Percentiles rank a stretch among this genome's conserved stretches.
Evolutionary conservation across 2,797 vertebrate species (phyloP).

Genomic region (Heterohyrax brucei): DNA sequence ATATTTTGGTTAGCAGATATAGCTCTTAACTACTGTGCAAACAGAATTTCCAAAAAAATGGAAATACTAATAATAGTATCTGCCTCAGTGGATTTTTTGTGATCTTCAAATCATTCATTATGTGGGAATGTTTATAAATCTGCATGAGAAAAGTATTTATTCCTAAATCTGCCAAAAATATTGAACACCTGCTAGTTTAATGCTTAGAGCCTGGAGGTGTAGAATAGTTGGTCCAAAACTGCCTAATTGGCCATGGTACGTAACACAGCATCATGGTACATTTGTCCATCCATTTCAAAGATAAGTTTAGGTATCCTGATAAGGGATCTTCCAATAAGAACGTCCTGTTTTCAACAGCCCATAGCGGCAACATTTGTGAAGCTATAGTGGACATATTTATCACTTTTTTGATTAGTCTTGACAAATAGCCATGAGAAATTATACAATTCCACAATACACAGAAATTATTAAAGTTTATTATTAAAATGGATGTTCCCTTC

Average conservation of each 20-base stretch:
- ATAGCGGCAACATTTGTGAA: too few relatives aligned
- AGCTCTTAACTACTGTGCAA: too few relatives aligned
- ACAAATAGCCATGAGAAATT: too few relatives aligned
- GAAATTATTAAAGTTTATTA: too few relatives aligned
- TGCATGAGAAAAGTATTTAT: background rate
- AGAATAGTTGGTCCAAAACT: background rate
- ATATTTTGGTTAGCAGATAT: too few relatives aligned
- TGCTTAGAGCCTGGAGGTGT: background rate
- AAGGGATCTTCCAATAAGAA: too few relatives aligned
- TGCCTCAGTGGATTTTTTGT: constrained; percentile 4
- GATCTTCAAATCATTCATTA: background rate
- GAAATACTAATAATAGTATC: background rate
- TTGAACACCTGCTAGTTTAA: background rate
- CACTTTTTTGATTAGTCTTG: too few relatives aligned
- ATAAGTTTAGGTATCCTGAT: constrained; percentile 8
- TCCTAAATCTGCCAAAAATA: background rate
- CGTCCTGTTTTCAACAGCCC: too few relatives aligned
- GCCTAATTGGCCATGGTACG: background rate
- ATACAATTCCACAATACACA: too few relatives aligned
- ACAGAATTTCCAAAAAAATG: background rate
- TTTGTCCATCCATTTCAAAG: background rate
- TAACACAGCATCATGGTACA: background rate
- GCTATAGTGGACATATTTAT: too few relatives aligned
- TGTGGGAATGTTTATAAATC: constrained; percentile 11
- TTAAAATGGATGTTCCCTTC: too few relatives aligned